Evolutionary conservation across 2,113 vertebrate species (phyloP).

Genomic region (Ammospiza nelsoni): DNA sequence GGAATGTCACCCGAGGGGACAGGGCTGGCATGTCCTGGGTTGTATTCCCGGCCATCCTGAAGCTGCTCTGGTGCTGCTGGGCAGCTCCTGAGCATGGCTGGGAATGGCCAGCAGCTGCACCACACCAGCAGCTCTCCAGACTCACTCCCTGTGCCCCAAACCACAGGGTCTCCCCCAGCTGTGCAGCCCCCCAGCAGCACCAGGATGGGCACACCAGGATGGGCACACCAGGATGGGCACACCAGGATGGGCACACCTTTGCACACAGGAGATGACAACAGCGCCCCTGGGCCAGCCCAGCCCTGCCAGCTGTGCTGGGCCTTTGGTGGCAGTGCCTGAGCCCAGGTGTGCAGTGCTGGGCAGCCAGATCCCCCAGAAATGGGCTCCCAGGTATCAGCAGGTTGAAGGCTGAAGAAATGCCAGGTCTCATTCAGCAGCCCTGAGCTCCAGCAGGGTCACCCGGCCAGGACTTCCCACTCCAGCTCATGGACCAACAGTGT

Average conservation of each 20-base stretch:
- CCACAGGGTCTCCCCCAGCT: accelerated
- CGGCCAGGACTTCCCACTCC: not conserved
- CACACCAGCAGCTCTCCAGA: no score
- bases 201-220: not conserved
- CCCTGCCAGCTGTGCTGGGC: not conserved
- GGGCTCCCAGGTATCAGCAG: not conserved
- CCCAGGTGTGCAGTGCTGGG: not conserved
- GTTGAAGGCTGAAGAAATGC: not conserved
- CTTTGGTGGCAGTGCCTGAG: not conserved
- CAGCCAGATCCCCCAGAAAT: not conserved
- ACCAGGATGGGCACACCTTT: not conserved
- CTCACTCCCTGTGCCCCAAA: not conserved
- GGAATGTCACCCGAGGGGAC: not conserved
- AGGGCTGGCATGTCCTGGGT: no score
- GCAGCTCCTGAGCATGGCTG: accelerated
- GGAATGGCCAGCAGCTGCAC: not conserved
- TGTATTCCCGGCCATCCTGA: not conserved
- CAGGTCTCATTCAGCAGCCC: not conserved
- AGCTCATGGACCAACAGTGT: not conserved
- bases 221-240: not conserved
- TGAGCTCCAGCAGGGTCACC: not conserved
- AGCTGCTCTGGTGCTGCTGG: not conserved
- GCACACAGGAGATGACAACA: no score
- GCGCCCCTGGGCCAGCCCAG: not conserved
- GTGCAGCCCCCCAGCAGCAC: not conserved